Percentiles rank a stretch among this genome's conserved stretches.
Conservation (phyloP, 1,140 invertebrate species). For the Plutomurus gul region DNA sequence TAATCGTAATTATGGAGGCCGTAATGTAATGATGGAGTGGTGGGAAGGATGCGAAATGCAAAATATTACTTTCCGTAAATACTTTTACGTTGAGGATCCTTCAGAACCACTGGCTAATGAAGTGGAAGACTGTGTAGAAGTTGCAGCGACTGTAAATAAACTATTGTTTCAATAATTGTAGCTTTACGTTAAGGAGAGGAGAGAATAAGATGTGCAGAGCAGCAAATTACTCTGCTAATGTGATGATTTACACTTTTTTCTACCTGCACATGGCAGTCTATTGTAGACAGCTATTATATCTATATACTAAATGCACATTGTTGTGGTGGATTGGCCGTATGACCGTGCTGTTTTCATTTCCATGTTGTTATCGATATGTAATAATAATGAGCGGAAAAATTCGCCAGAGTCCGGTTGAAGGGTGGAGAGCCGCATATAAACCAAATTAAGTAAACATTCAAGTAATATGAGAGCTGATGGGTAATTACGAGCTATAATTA, state of each 20-base stretch:
- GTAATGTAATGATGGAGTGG: neutral
- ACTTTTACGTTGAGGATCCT: neutral
- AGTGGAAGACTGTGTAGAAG: no score
- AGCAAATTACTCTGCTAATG: no score
- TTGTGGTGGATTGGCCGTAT: no score
- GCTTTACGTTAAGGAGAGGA: no score
- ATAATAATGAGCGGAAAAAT: neutral
- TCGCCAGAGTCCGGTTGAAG: neutral
- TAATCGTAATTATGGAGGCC: neutral
- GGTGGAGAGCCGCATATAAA: neutral
- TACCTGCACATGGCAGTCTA: no score
- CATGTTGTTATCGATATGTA: neutral
- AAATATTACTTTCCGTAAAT: neutral
- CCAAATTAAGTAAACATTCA: neutral
- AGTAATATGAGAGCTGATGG: neutral
- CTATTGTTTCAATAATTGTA: no score
- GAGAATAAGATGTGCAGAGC: no score
- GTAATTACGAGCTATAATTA: neutral
- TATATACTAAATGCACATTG: no score
- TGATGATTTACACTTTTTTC: no score
- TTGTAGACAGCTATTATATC: no score
- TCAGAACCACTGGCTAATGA: neutral
- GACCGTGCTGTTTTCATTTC: no score
- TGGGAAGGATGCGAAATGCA: slow-evolving; percentile 17
- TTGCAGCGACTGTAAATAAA: no score